phyloP scores from a whole-genome alignment of 2,797 vertebrate genomes.

The Ambastaia sidthimunki region DNA sequence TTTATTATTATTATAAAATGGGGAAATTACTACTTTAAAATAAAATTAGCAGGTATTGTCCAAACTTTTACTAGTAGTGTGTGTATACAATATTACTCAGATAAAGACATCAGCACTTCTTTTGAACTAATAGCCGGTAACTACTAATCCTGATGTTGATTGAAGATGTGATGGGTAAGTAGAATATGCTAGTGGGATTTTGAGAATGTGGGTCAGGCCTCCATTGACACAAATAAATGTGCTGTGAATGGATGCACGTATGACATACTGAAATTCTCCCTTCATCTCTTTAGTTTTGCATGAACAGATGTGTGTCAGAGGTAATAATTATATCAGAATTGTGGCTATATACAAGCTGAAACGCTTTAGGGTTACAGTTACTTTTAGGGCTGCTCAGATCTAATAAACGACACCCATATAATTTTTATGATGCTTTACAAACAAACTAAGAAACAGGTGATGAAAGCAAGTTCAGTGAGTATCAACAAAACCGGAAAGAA shows the following conservation, averaged over 20 bases:
- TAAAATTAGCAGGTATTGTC: background rate
- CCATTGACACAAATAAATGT: constrained; percentile 24
- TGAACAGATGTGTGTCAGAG: constrained; percentile 19
- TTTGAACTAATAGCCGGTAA: background rate
- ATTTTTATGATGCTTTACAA: background rate
- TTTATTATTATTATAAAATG: too few relatives aligned
- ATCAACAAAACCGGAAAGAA: background rate
- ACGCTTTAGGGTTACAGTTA: background rate
- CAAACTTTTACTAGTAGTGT: background rate
- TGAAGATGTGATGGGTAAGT: constrained; percentile 9
- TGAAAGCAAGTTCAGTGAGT: background rate
- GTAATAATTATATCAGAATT: constrained; percentile 22
- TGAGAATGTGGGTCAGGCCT: constrained; percentile 45
- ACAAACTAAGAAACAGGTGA: background rate
- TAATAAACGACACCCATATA: background rate
- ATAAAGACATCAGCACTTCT: background rate
- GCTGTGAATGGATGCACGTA: constrained; percentile 17
- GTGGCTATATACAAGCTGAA: constrained; percentile 28
- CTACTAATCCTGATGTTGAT: background rate
- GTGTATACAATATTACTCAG: background rate
- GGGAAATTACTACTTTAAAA: too few relatives aligned
- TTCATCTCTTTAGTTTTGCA: constrained; percentile 18
- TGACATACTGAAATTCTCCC: background rate
- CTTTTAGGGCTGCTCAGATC: background rate
- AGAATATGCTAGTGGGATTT: constrained; percentile 40